A percentile compares a stretch with the other conserved stretches of the same genome.
phyloP scores from a whole-genome alignment of 2,113 vertebrate genomes.

The Climacteris rufus region DNA sequence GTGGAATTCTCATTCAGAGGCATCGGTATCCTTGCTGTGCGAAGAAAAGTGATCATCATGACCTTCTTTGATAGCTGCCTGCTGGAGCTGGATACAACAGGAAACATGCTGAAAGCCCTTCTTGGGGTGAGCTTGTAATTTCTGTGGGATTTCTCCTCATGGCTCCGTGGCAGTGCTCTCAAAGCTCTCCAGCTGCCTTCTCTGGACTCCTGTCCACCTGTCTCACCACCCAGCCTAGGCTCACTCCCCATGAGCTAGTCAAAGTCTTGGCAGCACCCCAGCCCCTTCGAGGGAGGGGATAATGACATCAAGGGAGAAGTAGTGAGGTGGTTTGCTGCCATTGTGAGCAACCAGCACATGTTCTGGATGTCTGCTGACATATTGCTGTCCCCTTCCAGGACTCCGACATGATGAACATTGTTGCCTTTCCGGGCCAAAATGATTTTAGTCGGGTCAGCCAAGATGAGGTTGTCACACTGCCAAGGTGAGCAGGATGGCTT shows the following conservation, averaged over 20 bases:
- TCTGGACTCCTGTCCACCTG: not conserved
- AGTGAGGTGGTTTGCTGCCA: not conserved
- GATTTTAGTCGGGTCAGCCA: not conserved
- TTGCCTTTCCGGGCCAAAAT: not conserved
- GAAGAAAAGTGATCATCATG: not conserved
- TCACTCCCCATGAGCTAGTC: not conserved
- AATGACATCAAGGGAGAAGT: not conserved
- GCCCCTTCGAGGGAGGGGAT: not conserved
- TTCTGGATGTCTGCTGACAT: not conserved
- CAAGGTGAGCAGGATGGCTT: not conserved
- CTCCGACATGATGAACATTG: not conserved
- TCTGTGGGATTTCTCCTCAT: not conserved
- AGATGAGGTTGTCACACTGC: not conserved
- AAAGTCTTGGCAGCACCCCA: not conserved
- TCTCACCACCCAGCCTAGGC: not conserved
- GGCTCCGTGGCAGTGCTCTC: not conserved
- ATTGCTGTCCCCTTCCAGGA: not conserved
- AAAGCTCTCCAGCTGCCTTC: not conserved
- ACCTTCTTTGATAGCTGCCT: not conserved
- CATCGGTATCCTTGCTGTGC: not conserved
- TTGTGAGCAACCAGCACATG: not conserved
- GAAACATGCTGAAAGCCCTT: not conserved
- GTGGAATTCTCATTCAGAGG: not conserved
- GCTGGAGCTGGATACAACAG: not conserved
- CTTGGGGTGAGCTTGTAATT: not conserved